A percentile compares a stretch with the other conserved stretches of the same genome.
Conservation (phyloP, 2,888 invertebrate species). For the Drosophila aldrichi region DNA sequence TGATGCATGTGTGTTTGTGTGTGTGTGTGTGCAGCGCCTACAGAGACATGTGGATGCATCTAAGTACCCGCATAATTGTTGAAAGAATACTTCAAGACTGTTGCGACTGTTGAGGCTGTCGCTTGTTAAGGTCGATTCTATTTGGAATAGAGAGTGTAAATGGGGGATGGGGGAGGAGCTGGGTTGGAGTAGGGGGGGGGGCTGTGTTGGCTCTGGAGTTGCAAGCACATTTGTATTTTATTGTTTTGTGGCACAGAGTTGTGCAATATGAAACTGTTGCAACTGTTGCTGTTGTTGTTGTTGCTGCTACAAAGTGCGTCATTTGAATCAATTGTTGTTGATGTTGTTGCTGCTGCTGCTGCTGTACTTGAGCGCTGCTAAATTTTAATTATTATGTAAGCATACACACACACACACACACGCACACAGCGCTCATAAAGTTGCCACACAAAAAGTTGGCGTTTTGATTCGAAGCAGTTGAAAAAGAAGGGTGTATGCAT, state of each 20-base stretch:
- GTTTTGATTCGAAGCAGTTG: constrained; percentile 12
- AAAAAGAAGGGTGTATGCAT: not conserved
- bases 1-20: not conserved
- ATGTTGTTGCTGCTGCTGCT: constrained; percentile 1
- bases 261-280: constrained; percentile 52
- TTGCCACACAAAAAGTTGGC: constrained; percentile 47
- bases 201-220: constrained; percentile 12
- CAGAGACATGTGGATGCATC: not conserved
- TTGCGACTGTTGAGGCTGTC: not conserved
- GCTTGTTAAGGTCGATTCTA: constrained; percentile 15
- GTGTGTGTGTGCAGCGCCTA: not conserved
- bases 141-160: not conserved
- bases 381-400: constrained; percentile 71
- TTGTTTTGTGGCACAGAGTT: constrained; percentile 29
- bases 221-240: constrained; percentile 13
- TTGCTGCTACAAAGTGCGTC: constrained; percentile 52
- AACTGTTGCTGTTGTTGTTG: constrained; percentile 16
- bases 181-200: not conserved
- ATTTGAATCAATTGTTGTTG: constrained; percentile 33
- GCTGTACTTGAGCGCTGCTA: constrained; percentile 58
- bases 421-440: constrained; percentile 33
- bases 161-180: not conserved
- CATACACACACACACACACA: constrained; percentile 11
- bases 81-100: constrained; percentile 16
- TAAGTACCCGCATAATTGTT: constrained; percentile 20